A percentile compares a stretch with the other conserved stretches of the same genome.
Evolutionary conservation across 2,113 vertebrate species (phyloP).

Genomic region (Pipra filicauda): DNA sequence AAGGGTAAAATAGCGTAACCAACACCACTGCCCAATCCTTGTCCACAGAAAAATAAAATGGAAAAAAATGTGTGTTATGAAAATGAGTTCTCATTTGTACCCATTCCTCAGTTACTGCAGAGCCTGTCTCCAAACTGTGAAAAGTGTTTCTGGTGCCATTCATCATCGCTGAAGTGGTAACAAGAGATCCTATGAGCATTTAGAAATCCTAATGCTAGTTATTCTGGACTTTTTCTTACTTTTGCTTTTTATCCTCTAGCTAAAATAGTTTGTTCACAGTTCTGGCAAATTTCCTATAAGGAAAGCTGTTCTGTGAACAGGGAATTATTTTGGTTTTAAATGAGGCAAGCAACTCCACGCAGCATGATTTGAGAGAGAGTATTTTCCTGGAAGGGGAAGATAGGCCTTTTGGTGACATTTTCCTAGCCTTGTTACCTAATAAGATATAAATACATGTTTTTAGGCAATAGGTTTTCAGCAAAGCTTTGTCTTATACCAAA

Average conservation of each 20-base stretch:
- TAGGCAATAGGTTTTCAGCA: neutral
- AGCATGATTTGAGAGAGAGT: neutral
- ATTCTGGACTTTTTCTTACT: neutral
- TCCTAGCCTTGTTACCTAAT: neutral
- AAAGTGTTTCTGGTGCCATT: neutral
- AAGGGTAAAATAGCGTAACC: neutral
- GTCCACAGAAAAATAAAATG: neutral
- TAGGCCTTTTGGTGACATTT: neutral
- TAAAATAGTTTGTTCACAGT: neutral
- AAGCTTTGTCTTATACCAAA: neutral
- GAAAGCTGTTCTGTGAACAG: neutral
- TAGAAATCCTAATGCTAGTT: neutral
- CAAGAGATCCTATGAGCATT: neutral
- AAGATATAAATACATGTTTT: neutral
- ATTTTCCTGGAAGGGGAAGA: neutral
- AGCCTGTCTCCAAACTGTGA: neutral
- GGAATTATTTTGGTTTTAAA: neutral
- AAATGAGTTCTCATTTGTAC: neutral
- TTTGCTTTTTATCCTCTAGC: neutral
- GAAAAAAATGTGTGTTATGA: neutral
- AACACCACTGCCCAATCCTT: neutral
- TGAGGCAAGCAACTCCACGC: neutral
- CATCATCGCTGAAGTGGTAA: neutral
- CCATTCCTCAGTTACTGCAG: neutral
- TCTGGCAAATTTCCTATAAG: neutral